A percentile compares a stretch with the other conserved stretches of the same genome.
phyloP scores from a whole-genome alignment of 2,888 invertebrate genomes.

The Melolontha melolontha region DNA sequence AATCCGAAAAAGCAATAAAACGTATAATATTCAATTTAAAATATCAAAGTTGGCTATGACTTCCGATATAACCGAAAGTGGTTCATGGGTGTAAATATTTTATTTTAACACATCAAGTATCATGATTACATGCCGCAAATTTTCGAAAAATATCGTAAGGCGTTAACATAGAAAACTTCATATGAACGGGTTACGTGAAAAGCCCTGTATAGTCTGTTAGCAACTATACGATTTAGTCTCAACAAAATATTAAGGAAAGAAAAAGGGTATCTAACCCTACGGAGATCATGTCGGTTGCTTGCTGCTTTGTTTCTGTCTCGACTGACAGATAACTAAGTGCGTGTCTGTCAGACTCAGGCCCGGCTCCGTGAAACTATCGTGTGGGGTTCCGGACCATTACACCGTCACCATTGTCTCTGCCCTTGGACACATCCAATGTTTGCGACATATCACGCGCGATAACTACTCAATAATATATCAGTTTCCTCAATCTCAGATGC shows the following conservation, averaged over 20 bases:
- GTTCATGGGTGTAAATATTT: too few relatives aligned
- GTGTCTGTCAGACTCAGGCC: slow-evolving; percentile 61
- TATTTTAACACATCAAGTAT: too few relatives aligned
- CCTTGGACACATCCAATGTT: slow-evolving; percentile 53
- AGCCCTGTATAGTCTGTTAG: too few relatives aligned
- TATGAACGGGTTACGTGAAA: too few relatives aligned
- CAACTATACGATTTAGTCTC: neutral
- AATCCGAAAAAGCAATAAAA: too few relatives aligned
- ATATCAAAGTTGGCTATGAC: too few relatives aligned
- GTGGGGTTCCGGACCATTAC: slow-evolving; percentile 57
- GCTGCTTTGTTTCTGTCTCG: slow-evolving; percentile 50
- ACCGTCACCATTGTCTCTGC: slow-evolving; percentile 54
- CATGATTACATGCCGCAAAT: too few relatives aligned
- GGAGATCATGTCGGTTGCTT: slow-evolving; percentile 44
- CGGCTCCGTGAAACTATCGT: slow-evolving; percentile 53
- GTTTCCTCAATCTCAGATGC: slow-evolving; percentile 14
- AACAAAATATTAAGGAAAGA: slow-evolving; percentile 11
- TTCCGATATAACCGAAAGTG: too few relatives aligned
- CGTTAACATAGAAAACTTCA: too few relatives aligned
- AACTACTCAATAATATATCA: slow-evolving; percentile 50
- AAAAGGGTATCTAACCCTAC: slow-evolving; percentile 39
- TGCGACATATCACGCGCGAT: slow-evolving; percentile 50
- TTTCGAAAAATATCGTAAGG: too few relatives aligned
- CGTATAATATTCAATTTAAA: too few relatives aligned
- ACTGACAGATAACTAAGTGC: slow-evolving; percentile 62